Evolutionary conservation across 1,140 invertebrate genomes (phyloP), one percentile per base, ranked within the genome.

Genomic region (Drosophila seguyi): DNA sequence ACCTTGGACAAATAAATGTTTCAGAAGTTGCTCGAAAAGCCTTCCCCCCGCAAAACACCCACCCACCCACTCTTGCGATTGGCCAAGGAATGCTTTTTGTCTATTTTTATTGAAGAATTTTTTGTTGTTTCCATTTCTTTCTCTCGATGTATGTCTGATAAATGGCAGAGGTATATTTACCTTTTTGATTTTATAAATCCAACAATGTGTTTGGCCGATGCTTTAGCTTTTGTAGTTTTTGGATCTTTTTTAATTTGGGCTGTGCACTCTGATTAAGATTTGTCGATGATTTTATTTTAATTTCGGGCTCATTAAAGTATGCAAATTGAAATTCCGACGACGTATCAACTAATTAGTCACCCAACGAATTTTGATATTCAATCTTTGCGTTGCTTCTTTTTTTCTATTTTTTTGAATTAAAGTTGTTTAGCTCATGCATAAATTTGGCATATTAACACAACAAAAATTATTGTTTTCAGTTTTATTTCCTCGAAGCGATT

Each of bases 121-220:
- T 41, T 27, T 48, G 27, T 50, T 50, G 13, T 3, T 36, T 36
- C 36, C 41, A 63, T 68, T 52, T 59, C 20, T 55, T 25, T 20
- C 25, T 2, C 13, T 38, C 44, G 11, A 25, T 48, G 63, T 38
- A 48, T 73, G 42, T 48, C 22, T 72, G 52, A 72, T 72, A 71
- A 44, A 57, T 69, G 65, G 42, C 20, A 27, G 39, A n/a, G 65
- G 47, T 67, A 77, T 83, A 87, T 90, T 90, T 87, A 87, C 84
- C 84, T 87, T 87, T 86, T 90, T 74, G 84, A 90, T 87, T 87
- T 88, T 74, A 87, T 87, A 90, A 87, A 87, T 88, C 84, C 84
- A 83, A 88, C 67, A 74, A 22, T 38, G 62, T 76, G n/a, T 72
- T 34, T 56, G 50, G 73, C 44, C 38, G 41, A 6, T 42, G 75